A percentile compares a stretch with the other conserved stretches of the same genome.
Evolutionary conservation across 2,797 vertebrate species (phyloP).

Genomic region (Epinephelus coioides): DNA sequence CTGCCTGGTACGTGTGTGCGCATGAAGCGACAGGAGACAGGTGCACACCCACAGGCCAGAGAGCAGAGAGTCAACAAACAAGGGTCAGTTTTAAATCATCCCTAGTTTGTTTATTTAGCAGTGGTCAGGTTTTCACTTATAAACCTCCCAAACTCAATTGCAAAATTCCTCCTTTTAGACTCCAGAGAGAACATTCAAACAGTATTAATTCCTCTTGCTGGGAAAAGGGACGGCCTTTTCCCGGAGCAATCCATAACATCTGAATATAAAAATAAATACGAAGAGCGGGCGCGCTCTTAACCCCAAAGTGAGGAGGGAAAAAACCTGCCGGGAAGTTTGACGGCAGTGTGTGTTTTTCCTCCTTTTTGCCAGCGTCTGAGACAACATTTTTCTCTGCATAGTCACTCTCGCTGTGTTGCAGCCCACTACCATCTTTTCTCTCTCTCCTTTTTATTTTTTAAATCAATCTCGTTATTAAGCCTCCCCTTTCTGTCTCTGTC

Average conservation of each 20-base stretch:
- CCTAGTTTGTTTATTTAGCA: constrained; percentile 71
- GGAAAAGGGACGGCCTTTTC: constrained; percentile 81
- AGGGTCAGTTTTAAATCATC: constrained; percentile 66
- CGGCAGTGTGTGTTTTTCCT: constrained; percentile 74
- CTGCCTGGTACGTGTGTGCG: constrained; percentile 4
- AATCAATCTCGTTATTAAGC: constrained; percentile 33
- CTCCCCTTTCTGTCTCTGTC: constrained; percentile 39
- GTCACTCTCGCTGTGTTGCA: constrained; percentile 17
- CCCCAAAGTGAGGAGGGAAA: constrained; percentile 69
- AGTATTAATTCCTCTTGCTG: constrained; percentile 82
- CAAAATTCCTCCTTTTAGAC: constrained; percentile 72
- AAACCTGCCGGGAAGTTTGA: constrained; percentile 74
- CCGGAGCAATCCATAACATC: constrained; percentile 85
- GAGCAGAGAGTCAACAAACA: constrained; percentile 68
- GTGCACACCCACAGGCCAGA: constrained; percentile 59
- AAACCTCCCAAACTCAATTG: constrained; percentile 65
- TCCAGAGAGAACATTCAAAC: constrained; percentile 77
- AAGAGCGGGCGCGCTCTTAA: constrained; percentile 61
- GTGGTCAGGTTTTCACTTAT: constrained; percentile 69
- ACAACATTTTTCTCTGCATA: constrained; percentile 33
- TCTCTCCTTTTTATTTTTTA: constrained; percentile 9
- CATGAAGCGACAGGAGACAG: constrained; percentile 54
- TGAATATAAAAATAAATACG: constrained; percentile 87
- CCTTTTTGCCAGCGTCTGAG: constrained; percentile 54
- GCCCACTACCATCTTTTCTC: constrained; percentile 19